phyloP scores from a whole-genome alignment of 2,888 invertebrate genomes.

The Tachystola acroxantha region DNA sequence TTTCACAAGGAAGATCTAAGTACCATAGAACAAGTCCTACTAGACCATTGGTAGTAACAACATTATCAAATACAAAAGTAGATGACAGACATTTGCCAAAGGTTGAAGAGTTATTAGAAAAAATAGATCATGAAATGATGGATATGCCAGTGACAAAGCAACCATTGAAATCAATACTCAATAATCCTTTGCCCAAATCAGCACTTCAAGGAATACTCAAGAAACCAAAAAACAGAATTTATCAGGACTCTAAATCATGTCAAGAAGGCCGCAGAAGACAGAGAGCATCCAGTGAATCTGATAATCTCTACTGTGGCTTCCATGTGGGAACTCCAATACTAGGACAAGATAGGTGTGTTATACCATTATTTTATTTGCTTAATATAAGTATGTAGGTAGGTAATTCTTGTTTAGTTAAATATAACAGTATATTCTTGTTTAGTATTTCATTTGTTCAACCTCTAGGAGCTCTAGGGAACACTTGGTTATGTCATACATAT shows the following conservation, averaged over 20 bases:
- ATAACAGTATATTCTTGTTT: no score
- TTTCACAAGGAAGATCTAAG: constrained; percentile 48
- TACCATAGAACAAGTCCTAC: constrained; percentile 53
- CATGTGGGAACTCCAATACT: constrained; percentile 46
- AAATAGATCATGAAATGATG: constrained; percentile 63
- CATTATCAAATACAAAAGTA: constrained; percentile 59
- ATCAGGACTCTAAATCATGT: constrained; percentile 42
- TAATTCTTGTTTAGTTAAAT: no score
- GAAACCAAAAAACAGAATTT: constrained; percentile 54
- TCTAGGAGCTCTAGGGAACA: no score
- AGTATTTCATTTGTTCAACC: no score
- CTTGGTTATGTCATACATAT: no score
- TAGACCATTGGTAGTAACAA: constrained; percentile 54
- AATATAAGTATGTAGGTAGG: no score
- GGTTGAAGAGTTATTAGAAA: constrained; percentile 68
- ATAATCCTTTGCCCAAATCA: constrained; percentile 57
- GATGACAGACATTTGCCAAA: constrained; percentile 61
- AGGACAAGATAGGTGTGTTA: constrained; percentile 54
- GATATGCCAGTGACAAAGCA: constrained; percentile 55
- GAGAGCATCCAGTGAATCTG: constrained; percentile 70
- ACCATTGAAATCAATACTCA: constrained; percentile 70
- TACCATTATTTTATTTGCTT: constrained; percentile 5
- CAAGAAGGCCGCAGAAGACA: constrained; percentile 64
- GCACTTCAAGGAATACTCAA: constrained; percentile 63
- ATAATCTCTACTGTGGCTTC: constrained; percentile 54